Evolutionary conservation across 2,113 vertebrate species (phyloP), one percentile per base, ranked within the genome.

Genomic region (Jacana jacana): DNA sequence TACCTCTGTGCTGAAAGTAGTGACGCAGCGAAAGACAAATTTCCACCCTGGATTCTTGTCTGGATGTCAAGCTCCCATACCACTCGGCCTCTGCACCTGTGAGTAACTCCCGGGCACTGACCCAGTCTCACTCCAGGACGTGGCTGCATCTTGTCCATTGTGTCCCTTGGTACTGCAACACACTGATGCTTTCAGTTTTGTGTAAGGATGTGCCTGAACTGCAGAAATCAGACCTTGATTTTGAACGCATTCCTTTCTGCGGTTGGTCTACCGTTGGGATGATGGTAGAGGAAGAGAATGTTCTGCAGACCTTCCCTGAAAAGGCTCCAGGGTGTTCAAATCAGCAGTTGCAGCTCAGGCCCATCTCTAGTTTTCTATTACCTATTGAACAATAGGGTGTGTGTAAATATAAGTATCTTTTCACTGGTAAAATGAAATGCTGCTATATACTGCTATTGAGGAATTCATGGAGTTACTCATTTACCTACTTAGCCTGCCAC

Each of bases 391-490:
- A 54, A 30, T 87, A 95, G 44, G 31, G 18, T 82, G 23, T 93
- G 63, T 93, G 68, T 96, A 96, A 95, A 95, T 95, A 91, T 17
- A 89, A 81, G 30, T 92, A 83, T 52, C 78, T 86, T 96, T 91
- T 80, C 79, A 91, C 69, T 85, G 84, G 81, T 57, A 52, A 96
- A 95, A 96, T 58, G 7, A 97, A 95, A 94, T 91, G 91, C 94
- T 97, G 94, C 96, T 97, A 96, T 91, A 88, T 94, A 88, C 49
- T 76, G 61, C 85, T 94, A 70, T 52, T 81, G 75, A 96, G 57
- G 49, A 81, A 88, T 95, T 42, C 57, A 69, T 55, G 66, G 86
- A 85, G 23, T 87, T 93, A 80, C 5, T 88, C 6, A 91, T 66
- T 94, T 92, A 85, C 73, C 63, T 76, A 89, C 91, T 87, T 88